Percentiles rank a stretch among this genome's conserved stretches.
Evolutionary conservation across 2,113 vertebrate genomes (phyloP).

Genomic region (Silurus meridionalis): DNA sequence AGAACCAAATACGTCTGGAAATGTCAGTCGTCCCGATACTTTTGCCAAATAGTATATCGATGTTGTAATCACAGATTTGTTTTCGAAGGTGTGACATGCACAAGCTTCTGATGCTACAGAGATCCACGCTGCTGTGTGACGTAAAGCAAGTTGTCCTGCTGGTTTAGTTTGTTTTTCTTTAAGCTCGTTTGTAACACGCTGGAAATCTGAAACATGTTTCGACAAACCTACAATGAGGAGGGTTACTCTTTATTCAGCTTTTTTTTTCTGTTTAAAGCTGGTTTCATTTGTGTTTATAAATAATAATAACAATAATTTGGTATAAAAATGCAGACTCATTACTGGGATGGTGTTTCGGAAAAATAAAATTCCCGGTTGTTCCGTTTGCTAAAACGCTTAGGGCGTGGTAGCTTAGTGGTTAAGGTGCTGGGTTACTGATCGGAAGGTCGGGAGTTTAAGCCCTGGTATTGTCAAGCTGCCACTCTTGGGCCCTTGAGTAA

Average conservation of each 20-base stretch:
- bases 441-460: too few species aligned
- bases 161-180: slow-evolving; percentile 16
- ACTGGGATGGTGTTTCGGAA: neutral
- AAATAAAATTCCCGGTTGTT: neutral
- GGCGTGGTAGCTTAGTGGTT: too few species aligned
- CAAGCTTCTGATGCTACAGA: neutral
- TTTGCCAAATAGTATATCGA: too few species aligned
- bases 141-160: neutral
- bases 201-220: slow-evolving; percentile 19
- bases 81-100: neutral
- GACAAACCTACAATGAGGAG: neutral
- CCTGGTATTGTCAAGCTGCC: too few species aligned
- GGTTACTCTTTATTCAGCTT: neutral
- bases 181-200: neutral
- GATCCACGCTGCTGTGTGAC: neutral
- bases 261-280: neutral
- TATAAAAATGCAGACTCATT: neutral
- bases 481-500: too few species aligned
- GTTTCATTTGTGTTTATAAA: too few species aligned
- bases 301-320: neutral
- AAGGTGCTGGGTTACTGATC: too few species aligned
- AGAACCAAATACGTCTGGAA: too few species aligned
- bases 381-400: neutral
- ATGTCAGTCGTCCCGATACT: too few species aligned
- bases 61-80: neutral